Evolutionary conservation across 1,140 invertebrate species (phyloP).

Genomic region (Holcopasites calliopsidis): DNA sequence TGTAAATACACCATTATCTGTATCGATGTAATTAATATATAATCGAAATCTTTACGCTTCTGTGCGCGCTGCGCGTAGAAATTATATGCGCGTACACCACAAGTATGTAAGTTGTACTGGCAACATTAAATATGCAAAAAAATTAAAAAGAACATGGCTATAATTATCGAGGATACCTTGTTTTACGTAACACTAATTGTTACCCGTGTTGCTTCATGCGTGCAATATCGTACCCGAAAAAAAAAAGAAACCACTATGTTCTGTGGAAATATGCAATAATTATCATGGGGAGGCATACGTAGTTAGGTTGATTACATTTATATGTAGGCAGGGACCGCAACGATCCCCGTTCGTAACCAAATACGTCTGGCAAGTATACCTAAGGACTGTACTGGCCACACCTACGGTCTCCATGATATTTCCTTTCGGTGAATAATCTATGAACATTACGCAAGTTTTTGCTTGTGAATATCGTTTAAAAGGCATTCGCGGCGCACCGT

Average conservation of each 20-base stretch:
- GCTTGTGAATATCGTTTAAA: conserved; percentile 14
- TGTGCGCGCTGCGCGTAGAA: not conserved
- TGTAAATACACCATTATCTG: not conserved
- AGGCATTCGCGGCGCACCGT: not conserved
- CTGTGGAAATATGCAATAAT: not conserved
- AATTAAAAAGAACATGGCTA: not conserved
- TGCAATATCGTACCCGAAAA: not conserved
- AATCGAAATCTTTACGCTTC: conserved; percentile 32
- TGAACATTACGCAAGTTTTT: not conserved
- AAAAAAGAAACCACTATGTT: not conserved
- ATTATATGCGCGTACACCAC: not conserved
- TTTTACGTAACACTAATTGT: not conserved
- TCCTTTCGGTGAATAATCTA: conserved; percentile 30
- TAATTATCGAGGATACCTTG: not conserved
- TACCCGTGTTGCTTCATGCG: not conserved
- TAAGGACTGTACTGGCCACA: conserved; percentile 64
- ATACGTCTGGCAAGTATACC: conserved; percentile 69
- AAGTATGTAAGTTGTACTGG: not conserved
- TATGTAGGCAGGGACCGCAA: conserved; percentile 53
- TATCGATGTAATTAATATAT: not conserved
- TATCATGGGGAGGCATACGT: not conserved
- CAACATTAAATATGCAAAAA: not conserved
- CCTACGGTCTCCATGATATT: conserved; percentile 57
- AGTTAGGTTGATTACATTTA: conserved; percentile 48
- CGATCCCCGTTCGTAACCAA: conserved; percentile 71